Evolutionary conservation across 1,140 invertebrate species (phyloP).

Genomic region (Geopemphigus sp.): DNA sequence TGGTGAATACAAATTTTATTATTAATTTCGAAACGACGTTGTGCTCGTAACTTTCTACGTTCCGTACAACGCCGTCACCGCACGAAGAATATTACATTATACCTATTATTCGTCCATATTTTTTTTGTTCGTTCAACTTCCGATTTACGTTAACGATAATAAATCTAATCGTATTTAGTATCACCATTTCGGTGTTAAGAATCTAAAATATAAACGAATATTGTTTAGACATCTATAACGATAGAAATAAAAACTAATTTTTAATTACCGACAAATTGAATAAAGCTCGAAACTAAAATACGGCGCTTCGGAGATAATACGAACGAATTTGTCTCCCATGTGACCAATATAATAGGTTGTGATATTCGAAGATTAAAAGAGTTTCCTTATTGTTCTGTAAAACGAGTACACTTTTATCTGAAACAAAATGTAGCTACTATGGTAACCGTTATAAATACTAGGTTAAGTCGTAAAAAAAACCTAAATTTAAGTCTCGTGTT

Average conservation of each 20-base stretch:
- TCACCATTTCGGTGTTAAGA: no score
- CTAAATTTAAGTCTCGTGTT: background rate
- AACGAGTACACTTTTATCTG: conserved; percentile 6
- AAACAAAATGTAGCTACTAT: background rate
- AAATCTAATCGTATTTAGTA: no score
- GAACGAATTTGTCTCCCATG: background rate
- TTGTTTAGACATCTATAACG: no score
- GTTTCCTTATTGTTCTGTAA: conserved; percentile 6
- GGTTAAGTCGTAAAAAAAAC: background rate
- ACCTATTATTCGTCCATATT: no score
- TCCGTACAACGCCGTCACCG: no score
- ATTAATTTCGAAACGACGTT: no score
- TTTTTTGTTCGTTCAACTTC: no score
- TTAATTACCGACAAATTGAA: background rate
- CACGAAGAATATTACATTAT: no score
- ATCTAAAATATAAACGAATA: no score
- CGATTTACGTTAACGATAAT: no score
- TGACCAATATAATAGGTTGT: background rate
- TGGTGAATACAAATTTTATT: no score
- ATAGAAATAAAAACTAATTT: background rate
- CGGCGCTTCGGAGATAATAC: background rate
- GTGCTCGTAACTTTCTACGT: no score
- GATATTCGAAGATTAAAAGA: background rate
- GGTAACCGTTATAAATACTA: background rate
- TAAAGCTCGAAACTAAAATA: background rate